A percentile compares a stretch with the other conserved stretches of the same genome.
Evolutionary conservation across 2,797 vertebrate genomes (phyloP).

Genomic region (Pangasius mekongensis): DNA sequence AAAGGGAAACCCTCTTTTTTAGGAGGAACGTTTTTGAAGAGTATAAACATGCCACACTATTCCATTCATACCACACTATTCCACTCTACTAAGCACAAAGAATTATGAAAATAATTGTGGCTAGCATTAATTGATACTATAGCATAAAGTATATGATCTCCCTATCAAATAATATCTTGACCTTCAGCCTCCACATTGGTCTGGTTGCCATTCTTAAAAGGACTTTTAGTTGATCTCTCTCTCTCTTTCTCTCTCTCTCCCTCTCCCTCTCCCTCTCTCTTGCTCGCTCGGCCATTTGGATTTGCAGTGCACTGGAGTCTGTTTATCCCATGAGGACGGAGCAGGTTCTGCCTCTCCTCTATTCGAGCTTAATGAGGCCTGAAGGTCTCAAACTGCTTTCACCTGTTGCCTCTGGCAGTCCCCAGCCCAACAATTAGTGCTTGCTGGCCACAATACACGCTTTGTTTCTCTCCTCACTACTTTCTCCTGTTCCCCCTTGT

Average conservation of each 20-base stretch:
- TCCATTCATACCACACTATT: not conserved
- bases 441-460: constrained; percentile 73
- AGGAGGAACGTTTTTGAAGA: not conserved
- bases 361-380: constrained; percentile 74
- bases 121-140: not conserved
- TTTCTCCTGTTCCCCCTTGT: constrained; percentile 60
- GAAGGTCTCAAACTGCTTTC: constrained; percentile 80
- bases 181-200: not conserved
- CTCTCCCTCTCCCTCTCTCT: not conserved
- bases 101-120: not conserved
- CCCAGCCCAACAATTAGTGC: constrained; percentile 75
- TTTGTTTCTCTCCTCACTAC: constrained; percentile 69
- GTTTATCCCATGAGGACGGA: constrained; percentile 14
- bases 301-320: constrained; percentile 26
- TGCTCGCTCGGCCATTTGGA: not conserved
- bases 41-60: not conserved
- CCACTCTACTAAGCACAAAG: not conserved
- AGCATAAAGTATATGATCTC: not conserved
- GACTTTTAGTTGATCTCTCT: not conserved
- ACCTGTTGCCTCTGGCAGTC: constrained; percentile 82
- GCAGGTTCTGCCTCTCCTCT: constrained; percentile 21
- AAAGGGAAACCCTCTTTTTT: not conserved
- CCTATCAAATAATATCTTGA: not conserved
- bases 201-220: not conserved
- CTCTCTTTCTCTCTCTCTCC: constrained; percentile 11